Percentiles rank a stretch among this genome's conserved stretches.
phyloP scores from a whole-genome alignment of 1,140 invertebrate species.

The Diachasmimorpha longicaudata region DNA sequence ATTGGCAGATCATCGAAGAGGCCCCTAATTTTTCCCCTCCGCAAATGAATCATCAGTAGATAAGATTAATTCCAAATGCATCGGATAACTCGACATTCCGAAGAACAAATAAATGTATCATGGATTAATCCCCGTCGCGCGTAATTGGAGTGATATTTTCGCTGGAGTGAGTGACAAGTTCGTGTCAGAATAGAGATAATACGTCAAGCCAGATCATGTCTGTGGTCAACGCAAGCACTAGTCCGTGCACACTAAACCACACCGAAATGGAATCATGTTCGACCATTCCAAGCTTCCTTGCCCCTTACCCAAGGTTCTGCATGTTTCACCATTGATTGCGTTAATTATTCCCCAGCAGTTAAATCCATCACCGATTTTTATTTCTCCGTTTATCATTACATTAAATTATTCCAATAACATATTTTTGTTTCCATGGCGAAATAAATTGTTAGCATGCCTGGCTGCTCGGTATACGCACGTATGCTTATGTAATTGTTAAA shows the following conservation, averaged over 20 bases:
- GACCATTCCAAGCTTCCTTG: slow-evolving; percentile 14
- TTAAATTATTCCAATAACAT: background rate
- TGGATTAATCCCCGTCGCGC: background rate
- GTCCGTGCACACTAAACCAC: slow-evolving; percentile 23
- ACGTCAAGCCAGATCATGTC: slow-evolving; percentile 34
- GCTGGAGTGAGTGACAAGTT: slow-evolving; percentile 27
- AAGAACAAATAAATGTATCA: too few relatives aligned
- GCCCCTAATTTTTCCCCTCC: too few relatives aligned
- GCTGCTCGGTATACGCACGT: background rate
- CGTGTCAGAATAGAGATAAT: background rate
- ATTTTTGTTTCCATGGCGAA: background rate
- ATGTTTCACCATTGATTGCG: slow-evolving; percentile 36
- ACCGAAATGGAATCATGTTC: slow-evolving; percentile 15
- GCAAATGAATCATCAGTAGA: too few relatives aligned
- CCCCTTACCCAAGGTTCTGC: background rate
- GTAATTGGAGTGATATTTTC: background rate
- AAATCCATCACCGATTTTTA: slow-evolving; percentile 20
- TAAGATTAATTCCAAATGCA: too few relatives aligned
- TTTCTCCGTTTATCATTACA: background rate
- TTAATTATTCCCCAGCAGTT: slow-evolving; percentile 42
- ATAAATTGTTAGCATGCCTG: background rate
- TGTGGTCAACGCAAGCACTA: slow-evolving; percentile 27
- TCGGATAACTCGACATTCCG: too few relatives aligned
- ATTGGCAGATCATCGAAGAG: too few relatives aligned
- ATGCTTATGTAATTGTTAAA: slow-evolving; percentile 3